Evolutionary conservation across 2,888 invertebrate species (phyloP), one percentile per base, ranked within the genome.

Genomic region (Trypoxylon attenuatum): DNA sequence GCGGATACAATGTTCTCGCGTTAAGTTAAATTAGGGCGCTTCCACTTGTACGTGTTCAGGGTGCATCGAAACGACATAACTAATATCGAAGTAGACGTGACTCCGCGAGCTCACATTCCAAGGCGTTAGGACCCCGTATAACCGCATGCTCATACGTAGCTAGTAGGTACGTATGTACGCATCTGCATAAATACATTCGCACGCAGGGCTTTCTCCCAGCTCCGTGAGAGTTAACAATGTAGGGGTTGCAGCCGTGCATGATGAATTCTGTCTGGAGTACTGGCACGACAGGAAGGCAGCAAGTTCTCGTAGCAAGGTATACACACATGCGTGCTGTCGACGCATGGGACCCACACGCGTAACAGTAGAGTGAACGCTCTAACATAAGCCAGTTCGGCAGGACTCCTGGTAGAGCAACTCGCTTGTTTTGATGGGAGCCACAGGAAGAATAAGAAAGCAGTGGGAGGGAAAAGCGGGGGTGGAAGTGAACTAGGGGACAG

Each of bases 241-340:
- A 50, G 46, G 65, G 69, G 59, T 56, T 66, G 69, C 71, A 73
- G 8, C 16, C 66, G 62, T 56, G 71, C 63, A 64, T 62, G 71
- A 73, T 72, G 62, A 72, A 78, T 72, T 62, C 76, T 73, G 72
- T 76, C 78, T 78, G 67, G 69, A 66, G 71, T 65, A 54, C 62
- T 43, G 54, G 53, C 65, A 72, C 70, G 71, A 66, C 66, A 68
- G 73, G 73, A 77, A 72, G 66, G 55, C 65, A 56, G 57, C 50
- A 73, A 78, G 66, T 78, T 74, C 64, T 58, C 55, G 62, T 65
- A 65, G 69, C 60, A 63, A 66, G 43, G 41, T 21, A 10, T 43
- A 50, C 50, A 22, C 27, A n/a, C n/a, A 27, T 27, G n/a, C 13
- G 10, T 33, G 33, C 4, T 3, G 13, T 4, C 3, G 49, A 18